Evolutionary conservation across 2,797 vertebrate species (phyloP), one percentile per base, ranked within the genome.

Genomic region (Paramormyrops hopkinsi): DNA sequence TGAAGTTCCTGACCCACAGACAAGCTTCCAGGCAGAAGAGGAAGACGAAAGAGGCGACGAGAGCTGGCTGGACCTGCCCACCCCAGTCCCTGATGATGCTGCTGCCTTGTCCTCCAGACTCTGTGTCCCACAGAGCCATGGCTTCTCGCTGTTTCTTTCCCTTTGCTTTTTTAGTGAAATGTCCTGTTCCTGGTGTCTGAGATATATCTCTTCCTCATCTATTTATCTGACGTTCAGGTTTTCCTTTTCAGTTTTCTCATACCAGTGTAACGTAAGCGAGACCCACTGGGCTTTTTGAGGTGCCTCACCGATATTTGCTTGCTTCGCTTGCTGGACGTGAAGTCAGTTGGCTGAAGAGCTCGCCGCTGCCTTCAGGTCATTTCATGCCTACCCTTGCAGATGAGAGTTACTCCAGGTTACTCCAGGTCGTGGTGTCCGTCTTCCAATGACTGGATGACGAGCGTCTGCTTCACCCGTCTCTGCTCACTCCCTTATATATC

Each of bases 21-120:
- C 94, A 94, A 48, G 94, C 93, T 94, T 96, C 94, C 88, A 96
- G 92, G 89, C 94, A 96, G 92, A 96, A 92, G 82, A 97, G 95
- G 76, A 97, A 96, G 73, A 96, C 22, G 2, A 96, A 94, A 2
- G 92, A 94, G 22, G 94, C 91, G 53, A 97, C 92, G 73, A 97
- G 93, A 90, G 95, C 96, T 94, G 96, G 95, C 90, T 96, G 96
- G 83, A 96, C 92, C 92, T 96, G 95, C 90, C 94, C 93, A 37
- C 93, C 94, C 96, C 96, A 97, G 83, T 95, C 95, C 88, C 91
- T 94, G 89, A 92, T 92, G 93, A 94, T 94, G 93, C 93, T 94
- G 93, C 93, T 93, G 92, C 91, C 91, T 79, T 93, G 93, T 91
- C 92, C 90, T 33, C 90, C 93, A 89, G 93, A 94, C 86, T 95